Conservation (phyloP, 2,113 vertebrate species). For the Rhinolophus sinicus region DNA sequence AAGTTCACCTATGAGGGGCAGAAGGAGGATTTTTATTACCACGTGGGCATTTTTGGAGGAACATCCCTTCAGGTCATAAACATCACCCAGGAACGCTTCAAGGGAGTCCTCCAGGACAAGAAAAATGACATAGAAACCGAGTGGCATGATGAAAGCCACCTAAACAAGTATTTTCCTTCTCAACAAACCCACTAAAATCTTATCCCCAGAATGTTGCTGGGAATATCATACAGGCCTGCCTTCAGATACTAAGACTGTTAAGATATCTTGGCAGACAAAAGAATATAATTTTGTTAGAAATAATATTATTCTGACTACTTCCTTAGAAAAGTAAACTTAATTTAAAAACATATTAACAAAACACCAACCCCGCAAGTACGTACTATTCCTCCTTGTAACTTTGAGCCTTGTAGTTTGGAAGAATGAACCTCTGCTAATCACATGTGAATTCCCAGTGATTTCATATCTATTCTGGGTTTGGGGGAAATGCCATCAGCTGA, state of each 20-base stretch:
- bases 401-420: slow-evolving; percentile 1
- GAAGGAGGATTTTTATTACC: slow-evolving; percentile 81
- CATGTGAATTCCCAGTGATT: slow-evolving; percentile 62
- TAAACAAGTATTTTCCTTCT: slow-evolving; percentile 82
- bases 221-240: slow-evolving; percentile 77
- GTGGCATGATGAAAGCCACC: slow-evolving; percentile 84
- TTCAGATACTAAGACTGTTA: slow-evolving; percentile 58
- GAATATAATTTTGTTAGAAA: slow-evolving; percentile 75
- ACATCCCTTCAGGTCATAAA: slow-evolving; percentile 69
- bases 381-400: slow-evolving; percentile 28
- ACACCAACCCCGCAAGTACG: background rate
- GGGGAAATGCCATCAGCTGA: slow-evolving; percentile 6
- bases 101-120: slow-evolving; percentile 78
- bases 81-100: slow-evolving; percentile 72
- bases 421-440: background rate
- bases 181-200: slow-evolving; percentile 80
- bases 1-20: slow-evolving; percentile 78
- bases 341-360: slow-evolving; percentile 34
- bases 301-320: slow-evolving; percentile 65
- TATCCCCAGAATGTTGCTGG: slow-evolving; percentile 84
- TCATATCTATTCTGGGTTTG: slow-evolving; percentile 14
- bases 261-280: slow-evolving; percentile 78
- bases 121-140: slow-evolving; percentile 71
- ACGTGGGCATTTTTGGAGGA: slow-evolving; percentile 78
- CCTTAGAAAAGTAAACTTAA: slow-evolving; percentile 58